These are phyloP conservation scores for Telenomus remus DNA, from an alignment of 1,140 invertebrate species.

Conservation along the genomic window DNA sequence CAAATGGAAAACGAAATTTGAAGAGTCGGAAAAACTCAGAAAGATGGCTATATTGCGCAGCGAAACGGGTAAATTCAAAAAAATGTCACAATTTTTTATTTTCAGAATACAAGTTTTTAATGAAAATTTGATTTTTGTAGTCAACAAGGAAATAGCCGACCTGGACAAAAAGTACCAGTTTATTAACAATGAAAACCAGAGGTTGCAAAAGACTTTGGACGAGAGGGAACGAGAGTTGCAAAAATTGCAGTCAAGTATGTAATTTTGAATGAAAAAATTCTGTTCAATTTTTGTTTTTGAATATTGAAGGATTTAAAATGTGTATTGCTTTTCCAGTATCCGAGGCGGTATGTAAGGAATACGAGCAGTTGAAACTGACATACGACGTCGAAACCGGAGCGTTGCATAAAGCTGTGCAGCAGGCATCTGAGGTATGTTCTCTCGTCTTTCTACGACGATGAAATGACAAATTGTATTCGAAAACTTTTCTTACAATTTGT, in stretches of 20 bases:
- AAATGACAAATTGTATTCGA: too few species aligned
- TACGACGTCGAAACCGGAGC: conserved; percentile 83
- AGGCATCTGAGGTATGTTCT: conserved; percentile 74
- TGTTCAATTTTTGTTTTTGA: too few species aligned
- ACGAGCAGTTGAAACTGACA: conserved; percentile 82
- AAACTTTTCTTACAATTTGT: too few species aligned
- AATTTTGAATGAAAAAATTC: neutral
- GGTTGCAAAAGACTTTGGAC: conserved; percentile 76
- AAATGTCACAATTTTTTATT: neutral
- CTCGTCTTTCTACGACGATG: neutral
- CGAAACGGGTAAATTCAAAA: conserved; percentile 77
- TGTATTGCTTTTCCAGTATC: conserved; percentile 77
- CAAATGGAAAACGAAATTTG: conserved; percentile 81
- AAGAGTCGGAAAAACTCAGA: conserved; percentile 80
- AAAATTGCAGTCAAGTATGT: conserved; percentile 77
- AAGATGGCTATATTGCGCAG: conserved; percentile 80
- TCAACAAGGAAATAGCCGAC: conserved; percentile 77
- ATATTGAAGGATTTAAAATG: too few species aligned
- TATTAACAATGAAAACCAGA: conserved; percentile 76
- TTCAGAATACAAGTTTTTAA: conserved; percentile 2
- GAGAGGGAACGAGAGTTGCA: conserved; percentile 79
- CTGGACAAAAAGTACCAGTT: conserved; percentile 78
- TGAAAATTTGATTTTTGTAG: conserved; percentile 68
- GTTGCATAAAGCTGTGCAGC: conserved; percentile 79
- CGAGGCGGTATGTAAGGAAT: conserved; percentile 83